phyloP scores from a whole-genome alignment of 1,140 invertebrate species.

The Olivierus martensii region DNA sequence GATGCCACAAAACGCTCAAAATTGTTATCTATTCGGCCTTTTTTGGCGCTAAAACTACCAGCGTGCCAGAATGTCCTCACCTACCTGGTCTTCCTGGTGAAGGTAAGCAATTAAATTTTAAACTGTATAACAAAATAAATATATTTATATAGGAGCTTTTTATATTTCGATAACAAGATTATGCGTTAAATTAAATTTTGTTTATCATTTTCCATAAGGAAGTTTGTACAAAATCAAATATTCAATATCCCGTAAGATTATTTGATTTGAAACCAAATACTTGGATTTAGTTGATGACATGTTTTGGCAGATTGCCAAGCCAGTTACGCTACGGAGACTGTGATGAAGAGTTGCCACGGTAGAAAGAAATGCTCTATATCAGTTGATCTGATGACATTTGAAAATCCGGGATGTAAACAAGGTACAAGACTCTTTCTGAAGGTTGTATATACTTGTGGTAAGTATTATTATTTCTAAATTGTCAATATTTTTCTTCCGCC shows the following conservation, averaged over 20 bases:
- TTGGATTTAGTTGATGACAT: background rate
- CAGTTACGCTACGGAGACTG: conserved; percentile 17
- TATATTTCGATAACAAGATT: background rate
- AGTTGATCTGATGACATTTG: conserved; percentile 15
- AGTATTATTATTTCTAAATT: conserved; percentile 32
- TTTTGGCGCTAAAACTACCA: conserved; percentile 72
- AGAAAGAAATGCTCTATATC: conserved; percentile 10
- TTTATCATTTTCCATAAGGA: conserved; percentile 11
- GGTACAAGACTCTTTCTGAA: conserved; percentile 14
- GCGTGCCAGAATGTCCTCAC: conserved; percentile 75
- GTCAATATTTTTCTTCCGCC: too few species aligned
- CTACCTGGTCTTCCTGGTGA: conserved; percentile 69
- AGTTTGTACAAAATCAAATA: conserved; percentile 11
- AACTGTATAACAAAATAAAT: background rate
- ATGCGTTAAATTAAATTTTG: background rate
- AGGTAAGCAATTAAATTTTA: conserved; percentile 41
- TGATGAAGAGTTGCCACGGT: conserved; percentile 16
- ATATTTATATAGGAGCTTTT: background rate
- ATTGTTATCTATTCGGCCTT: conserved; percentile 81
- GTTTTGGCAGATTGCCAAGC: conserved; percentile 19
- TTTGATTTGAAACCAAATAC: too few species aligned
- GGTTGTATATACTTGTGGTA: conserved; percentile 37
- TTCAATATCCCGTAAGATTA: too few species aligned
- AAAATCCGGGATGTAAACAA: conserved; percentile 11
- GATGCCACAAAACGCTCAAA: conserved; percentile 38